phyloP scores from a whole-genome alignment of 2,113 vertebrate genomes.

The Anser cygnoides region DNA sequence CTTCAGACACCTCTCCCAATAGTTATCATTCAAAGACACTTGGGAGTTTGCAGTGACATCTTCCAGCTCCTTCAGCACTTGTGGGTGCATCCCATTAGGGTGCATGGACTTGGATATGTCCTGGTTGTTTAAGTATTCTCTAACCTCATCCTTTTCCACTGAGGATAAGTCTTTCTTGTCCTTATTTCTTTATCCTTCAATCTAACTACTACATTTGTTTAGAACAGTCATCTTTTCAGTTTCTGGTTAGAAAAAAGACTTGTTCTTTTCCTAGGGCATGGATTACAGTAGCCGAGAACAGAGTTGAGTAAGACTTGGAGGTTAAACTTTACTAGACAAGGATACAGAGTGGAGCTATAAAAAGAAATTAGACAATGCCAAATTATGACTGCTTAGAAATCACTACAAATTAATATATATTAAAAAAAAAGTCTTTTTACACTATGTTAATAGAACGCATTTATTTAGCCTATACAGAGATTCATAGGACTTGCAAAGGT shows the following conservation, averaged over 20 bases:
- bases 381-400: not conserved
- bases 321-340: not conserved
- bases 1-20: not conserved
- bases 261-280: fast-evolving
- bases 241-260: not conserved
- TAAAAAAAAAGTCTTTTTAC: too few species aligned
- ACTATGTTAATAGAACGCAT: not conserved
- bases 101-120: not conserved
- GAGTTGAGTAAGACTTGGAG: not conserved
- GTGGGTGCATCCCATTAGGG: not conserved
- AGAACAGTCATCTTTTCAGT: not conserved
- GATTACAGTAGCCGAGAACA: not conserved
- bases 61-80: not conserved
- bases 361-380: not conserved
- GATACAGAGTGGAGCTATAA: not conserved
- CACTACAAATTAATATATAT: not conserved
- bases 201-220: not conserved
- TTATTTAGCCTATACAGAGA: not conserved
- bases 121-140: not conserved
- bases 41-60: not conserved
- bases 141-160: not conserved
- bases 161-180: not conserved
- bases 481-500: not conserved
- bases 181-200: not conserved
- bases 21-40: not conserved